Evolutionary conservation across 2,888 invertebrate genomes (phyloP), one percentile per base, ranked within the genome.

Genomic region (Mesoligia furuncula): DNA sequence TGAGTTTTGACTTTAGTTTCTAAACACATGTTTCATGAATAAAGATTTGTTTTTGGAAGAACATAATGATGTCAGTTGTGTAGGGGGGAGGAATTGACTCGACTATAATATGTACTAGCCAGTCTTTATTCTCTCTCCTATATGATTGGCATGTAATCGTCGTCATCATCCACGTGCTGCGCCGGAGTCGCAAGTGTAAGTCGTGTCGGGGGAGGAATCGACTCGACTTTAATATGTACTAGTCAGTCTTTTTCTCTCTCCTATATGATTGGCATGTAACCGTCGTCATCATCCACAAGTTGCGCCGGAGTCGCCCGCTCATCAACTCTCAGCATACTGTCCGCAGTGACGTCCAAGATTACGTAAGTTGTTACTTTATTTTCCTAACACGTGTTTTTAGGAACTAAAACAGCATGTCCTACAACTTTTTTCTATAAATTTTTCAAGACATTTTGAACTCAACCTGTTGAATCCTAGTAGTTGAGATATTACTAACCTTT

Each of bases 201-300:
- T 68, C 31, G 31, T 68, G 9, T 24, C 1, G 68, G 51, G 51
- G 24, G 31, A 68, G 24, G 3, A 24, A 68, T 36, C 5, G 68
- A 68, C 51, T 68, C 5, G 51, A 57, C 54, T 69, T 39, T 70
- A 51, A 31, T 51, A 67, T 51, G 51, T 51, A 36, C 68, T 51
- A 68, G 68, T 31, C 68, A 68, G 68, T 68, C 68, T 68, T 68
- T 24, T 36, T 24, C 51, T 68, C 51, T 68, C 68, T 51, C 68
- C 68, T 51, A 36, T 68, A 51, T 51, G 51, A 6, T 36, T 68
- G 51, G 24, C 68, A 51, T 68, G 24, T 31, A 36, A 24, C 24
- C 27, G 0, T 31, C 48, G 31, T 31, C 48, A 15, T 68, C 51
- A 24, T 36, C 24, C 3, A 17, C 31, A 68, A 6, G 31, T 31